Evolutionary conservation across 30 jellyfish, hydroid and myxozoan species (phyloP).

Genomic region (Calvadosia cruxmelitensis): DNA sequence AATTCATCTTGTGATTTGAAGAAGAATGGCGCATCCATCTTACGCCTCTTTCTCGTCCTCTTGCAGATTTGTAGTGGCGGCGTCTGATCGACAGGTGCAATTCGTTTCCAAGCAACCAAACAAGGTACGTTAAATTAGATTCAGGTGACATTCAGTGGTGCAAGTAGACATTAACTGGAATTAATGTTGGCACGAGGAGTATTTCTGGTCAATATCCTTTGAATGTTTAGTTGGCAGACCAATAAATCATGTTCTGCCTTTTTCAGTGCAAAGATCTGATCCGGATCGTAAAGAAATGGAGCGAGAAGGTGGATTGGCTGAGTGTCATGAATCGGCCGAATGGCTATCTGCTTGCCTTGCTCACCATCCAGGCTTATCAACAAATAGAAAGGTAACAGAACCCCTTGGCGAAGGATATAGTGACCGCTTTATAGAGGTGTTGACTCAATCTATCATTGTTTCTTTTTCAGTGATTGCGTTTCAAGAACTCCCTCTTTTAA

Average conservation of each 20-base stretch:
- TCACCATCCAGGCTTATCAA: constrained; percentile 48
- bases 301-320: constrained; percentile 45
- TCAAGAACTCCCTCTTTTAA: constrained; percentile 58
- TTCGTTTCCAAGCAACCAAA: constrained; percentile 7
- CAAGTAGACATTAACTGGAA: no score
- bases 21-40: not conserved
- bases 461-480: constrained; percentile 19
- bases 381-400: constrained; percentile 45
- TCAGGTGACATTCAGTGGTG: no score
- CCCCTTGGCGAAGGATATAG: no score
- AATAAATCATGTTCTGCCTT: no score
- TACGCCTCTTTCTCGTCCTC: not conserved
- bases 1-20: no score
- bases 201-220: no score
- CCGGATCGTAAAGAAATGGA: constrained; percentile 61
- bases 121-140: constrained; percentile 5
- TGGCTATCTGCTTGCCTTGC: constrained; percentile 53
- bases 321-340: constrained; percentile 31
- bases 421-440: no score
- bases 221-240: no score
- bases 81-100: constrained; percentile 7
- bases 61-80: constrained; percentile 2
- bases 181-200: no score
- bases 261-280: constrained; percentile 82
- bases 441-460: no score